Conservation (phyloP, 2,888 invertebrate genomes). For the Rhagonycha lutea region DNA sequence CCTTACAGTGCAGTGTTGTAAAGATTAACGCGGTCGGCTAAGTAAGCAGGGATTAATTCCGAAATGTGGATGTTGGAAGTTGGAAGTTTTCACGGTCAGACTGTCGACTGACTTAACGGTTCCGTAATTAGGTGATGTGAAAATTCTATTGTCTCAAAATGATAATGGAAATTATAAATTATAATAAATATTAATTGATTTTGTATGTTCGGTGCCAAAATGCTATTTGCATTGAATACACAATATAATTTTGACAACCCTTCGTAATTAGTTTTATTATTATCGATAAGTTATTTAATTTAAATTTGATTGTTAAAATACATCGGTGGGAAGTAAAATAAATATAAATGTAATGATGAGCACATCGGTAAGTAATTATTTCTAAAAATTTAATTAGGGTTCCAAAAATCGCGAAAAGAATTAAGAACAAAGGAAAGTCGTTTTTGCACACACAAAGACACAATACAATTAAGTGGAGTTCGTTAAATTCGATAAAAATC, state of each 20-base stretch:
- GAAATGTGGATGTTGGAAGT: neutral
- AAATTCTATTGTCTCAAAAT: no score
- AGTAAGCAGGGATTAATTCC: neutral
- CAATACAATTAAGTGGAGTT: constrained; percentile 29
- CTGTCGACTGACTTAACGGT: neutral
- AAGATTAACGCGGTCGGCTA: neutral
- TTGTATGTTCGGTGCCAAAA: no score
- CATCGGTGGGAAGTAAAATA: no score
- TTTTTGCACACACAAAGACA: constrained; percentile 14
- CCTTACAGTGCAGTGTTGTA: neutral
- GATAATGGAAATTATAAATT: no score
- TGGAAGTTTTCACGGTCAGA: neutral
- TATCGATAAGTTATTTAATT: no score
- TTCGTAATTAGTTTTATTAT: neutral
- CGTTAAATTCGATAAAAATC: constrained; percentile 36
- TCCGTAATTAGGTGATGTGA: neutral
- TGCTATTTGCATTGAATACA: neutral
- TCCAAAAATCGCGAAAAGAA: neutral
- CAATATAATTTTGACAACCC: neutral
- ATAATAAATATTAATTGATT: no score
- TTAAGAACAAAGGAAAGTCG: constrained; percentile 10
- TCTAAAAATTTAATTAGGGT: neutral
- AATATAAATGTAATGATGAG: no score
- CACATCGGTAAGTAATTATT: neutral
- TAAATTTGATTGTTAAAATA: no score